phyloP scores from a whole-genome alignment of 53 echinoderm and acorn worm species.

The Paracentrotus lividus region DNA sequence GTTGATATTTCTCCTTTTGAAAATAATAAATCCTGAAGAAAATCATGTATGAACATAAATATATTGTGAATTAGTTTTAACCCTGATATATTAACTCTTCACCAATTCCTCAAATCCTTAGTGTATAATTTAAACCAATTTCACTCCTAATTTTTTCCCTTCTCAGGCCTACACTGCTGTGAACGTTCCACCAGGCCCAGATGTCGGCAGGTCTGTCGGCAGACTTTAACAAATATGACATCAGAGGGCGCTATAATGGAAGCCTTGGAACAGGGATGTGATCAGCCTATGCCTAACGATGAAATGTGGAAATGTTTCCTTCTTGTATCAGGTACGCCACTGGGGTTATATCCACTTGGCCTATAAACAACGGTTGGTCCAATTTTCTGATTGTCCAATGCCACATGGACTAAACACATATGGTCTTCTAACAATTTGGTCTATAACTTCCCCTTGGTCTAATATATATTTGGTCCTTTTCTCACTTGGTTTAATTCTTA shows the following conservation, averaged over 20 bases:
- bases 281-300: conserved; percentile 74
- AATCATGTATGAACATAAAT: neutral
- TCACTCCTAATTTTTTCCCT: neutral
- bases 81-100: neutral
- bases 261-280: conserved; percentile 80
- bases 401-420: too few relatives aligned
- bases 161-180: conserved; percentile 95
- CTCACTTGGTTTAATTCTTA: too few relatives aligned
- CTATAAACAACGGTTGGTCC: neutral
- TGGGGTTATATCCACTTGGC: neutral
- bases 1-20: neutral
- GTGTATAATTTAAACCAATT: neutral
- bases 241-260: conserved; percentile 87
- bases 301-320: conserved; percentile 96
- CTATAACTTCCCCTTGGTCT: too few relatives aligned
- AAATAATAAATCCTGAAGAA: neutral
- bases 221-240: conserved; percentile 80
- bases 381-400: neutral
- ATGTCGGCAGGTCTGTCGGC: conserved; percentile 83
- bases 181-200: conserved; percentile 76
- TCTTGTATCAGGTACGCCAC: conserved; percentile 75
- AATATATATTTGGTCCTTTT: too few relatives aligned
- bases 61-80: neutral
- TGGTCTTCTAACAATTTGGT: too few relatives aligned
- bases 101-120: neutral